phyloP scores from a whole-genome alignment of 2,888 invertebrate genomes.

The Eupeodes latifasciatus region DNA sequence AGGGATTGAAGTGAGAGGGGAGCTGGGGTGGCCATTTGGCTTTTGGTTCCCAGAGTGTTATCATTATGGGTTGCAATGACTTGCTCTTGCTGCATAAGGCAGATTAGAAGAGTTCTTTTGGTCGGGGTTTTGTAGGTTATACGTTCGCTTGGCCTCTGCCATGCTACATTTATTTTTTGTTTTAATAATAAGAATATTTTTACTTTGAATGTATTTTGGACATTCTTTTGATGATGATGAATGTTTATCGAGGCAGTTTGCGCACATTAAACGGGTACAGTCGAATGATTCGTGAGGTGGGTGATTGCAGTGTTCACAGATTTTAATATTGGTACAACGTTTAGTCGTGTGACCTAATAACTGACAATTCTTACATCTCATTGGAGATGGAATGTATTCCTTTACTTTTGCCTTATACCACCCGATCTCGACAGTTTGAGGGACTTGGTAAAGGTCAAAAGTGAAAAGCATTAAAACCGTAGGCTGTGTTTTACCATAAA shows the following conservation, averaged over 20 bases:
- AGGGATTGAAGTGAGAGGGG: no score
- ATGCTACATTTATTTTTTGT: no score
- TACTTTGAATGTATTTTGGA: no score
- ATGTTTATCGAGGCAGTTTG: no score
- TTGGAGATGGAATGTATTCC: background rate
- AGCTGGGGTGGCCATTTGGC: background rate
- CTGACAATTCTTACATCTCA: background rate
- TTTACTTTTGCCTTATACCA: background rate
- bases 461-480: background rate
- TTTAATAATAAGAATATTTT: no score
- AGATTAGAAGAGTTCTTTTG: background rate
- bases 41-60: background rate
- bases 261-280: no score
- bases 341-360: no score
- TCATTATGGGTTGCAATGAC: background rate
- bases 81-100: background rate
- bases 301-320: no score
- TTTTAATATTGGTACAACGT: no score
- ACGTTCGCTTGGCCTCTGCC: no score
- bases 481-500: background rate
- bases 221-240: background rate
- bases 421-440: background rate
- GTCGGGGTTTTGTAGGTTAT: no score
- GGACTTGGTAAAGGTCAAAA: background rate
- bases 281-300: no score